phyloP scores from a whole-genome alignment of 2,113 vertebrate species.

The Cnemophilus loriae region DNA sequence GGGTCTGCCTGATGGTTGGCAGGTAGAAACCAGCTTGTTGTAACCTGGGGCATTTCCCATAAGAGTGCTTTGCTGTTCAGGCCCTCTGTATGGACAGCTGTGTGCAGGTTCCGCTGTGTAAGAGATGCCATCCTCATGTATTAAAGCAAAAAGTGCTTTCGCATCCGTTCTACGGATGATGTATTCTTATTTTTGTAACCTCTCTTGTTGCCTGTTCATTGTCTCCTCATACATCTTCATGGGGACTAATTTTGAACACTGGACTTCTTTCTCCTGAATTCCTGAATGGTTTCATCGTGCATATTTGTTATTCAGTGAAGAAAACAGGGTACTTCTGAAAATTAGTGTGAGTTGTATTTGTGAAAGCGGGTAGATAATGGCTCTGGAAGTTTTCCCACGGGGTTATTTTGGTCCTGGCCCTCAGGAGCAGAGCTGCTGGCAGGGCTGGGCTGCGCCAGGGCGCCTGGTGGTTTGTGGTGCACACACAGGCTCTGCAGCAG shows the following conservation, averaged over 20 bases:
- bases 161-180: not conserved
- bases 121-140: not conserved
- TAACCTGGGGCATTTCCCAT: not conserved
- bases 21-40: not conserved
- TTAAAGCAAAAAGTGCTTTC: not conserved
- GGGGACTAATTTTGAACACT: not conserved
- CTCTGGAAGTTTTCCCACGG: not conserved
- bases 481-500: not conserved
- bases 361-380: not conserved
- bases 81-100: not conserved
- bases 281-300: not conserved
- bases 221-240: not conserved
- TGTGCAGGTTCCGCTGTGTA: not conserved
- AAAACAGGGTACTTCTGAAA: not conserved
- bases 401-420: slow-evolving; percentile 27
- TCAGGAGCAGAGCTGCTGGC: not conserved
- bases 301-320: not conserved
- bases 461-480: not conserved
- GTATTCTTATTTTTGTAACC: not conserved
- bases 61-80: rapidly evolving
- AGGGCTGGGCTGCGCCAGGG: not conserved
- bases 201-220: not conserved
- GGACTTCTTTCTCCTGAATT: not conserved
- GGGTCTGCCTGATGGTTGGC: not conserved
- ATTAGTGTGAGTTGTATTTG: not conserved